Conservation (phyloP, 2,113 vertebrate genomes). For the Mormyrus lacerda region DNA sequence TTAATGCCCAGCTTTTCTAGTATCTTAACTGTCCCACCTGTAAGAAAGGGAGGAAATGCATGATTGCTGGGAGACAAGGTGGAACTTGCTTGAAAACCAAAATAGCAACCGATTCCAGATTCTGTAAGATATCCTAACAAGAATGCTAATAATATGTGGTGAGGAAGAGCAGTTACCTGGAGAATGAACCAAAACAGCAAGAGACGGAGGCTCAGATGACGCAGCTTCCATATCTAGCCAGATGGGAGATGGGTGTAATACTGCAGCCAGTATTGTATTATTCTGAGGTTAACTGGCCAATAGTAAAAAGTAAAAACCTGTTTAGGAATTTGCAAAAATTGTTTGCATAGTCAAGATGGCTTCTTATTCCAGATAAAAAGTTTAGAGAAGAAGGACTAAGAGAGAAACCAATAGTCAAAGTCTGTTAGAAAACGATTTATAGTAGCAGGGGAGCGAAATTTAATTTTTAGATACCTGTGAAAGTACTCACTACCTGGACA, state of each 20-base stretch:
- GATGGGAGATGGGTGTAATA: background rate
- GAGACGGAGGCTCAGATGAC: background rate
- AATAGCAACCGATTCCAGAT: no score
- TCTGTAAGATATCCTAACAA: no score
- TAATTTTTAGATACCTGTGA: background rate
- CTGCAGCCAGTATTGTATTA: background rate
- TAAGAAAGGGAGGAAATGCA: no score
- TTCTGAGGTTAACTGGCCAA: no score
- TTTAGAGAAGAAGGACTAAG: background rate
- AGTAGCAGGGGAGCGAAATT: background rate
- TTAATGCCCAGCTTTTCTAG: background rate
- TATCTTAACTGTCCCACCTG: no score
- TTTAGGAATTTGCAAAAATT: no score
- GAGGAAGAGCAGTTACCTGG: background rate
- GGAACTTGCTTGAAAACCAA: no score
- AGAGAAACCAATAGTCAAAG: background rate
- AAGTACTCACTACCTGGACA: background rate
- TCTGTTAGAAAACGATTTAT: background rate
- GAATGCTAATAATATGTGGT: background rate
- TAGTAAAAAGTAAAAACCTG: no score
- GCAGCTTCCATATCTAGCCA: background rate
- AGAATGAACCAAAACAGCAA: background rate
- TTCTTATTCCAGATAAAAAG: background rate
- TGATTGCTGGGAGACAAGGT: no score
- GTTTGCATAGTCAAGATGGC: background rate